Evolutionary conservation across 2,797 vertebrate genomes (phyloP), one percentile per base, ranked within the genome.

Genomic region (Cheirogaleus major): DNA sequence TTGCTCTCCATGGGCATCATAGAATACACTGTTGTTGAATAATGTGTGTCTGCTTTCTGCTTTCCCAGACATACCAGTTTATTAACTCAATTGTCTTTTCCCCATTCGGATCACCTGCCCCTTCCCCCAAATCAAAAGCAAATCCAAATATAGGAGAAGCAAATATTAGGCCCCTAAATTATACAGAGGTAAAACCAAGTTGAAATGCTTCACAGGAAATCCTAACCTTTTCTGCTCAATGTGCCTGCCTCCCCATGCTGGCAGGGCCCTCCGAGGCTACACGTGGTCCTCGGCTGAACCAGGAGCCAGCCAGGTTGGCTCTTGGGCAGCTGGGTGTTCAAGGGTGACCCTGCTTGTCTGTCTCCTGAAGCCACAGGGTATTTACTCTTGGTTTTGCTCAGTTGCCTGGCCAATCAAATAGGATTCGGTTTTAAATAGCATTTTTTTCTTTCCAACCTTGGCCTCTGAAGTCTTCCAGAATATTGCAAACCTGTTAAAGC

Each of bases 401-500:
- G 52, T 67, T 75, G 30, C 73, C 30, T 65, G 69, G 63, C 73
- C 90, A 79, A 83, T 94, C 52, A 83, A 96, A 93, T 70, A 81
- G 20, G 23, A 45, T 92, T 96, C 69, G 95, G 25, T 89, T 97
- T 85, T 83, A 97, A 97, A 97, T 73, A 83, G 83, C 48, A 20
- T 7, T 73, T 75, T 61, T 9, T 12, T 50, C 4, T 15, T 15
- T 32, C 63, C 57, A 93, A 89, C 73, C 43, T 91, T 97, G 80
- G 73, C 87, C 89, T 95, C 94, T 79, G 69, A 90, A 95, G 38
- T 89, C 93, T 95, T 96, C 50, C 69, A 94, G 88, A 98, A 93
- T 96, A 97, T 98, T 97, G 97, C 78, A 96, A 98, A 98, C 94
- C 95, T 95, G 97, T 95, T 96, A 96, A 96, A 94, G 67, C 94